Evolutionary conservation across 2,797 vertebrate genomes (phyloP).

Genomic region (Lagocephalus sceleratus): DNA sequence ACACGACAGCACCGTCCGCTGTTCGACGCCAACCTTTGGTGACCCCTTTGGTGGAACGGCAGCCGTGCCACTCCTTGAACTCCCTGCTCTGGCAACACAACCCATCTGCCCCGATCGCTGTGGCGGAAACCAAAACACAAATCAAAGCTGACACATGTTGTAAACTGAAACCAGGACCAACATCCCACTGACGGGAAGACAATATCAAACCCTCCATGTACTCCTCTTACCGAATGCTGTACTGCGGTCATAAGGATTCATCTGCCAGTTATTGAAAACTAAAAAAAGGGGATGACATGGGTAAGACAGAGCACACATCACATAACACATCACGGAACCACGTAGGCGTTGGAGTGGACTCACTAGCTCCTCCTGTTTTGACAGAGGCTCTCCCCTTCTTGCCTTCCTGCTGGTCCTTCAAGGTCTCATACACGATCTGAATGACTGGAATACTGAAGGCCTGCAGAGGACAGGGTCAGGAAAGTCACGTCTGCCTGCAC

Average conservation of each 20-base stretch:
- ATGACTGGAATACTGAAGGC: slow-evolving; percentile 98
- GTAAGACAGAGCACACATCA: not conserved
- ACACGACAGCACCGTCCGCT: too few relatives aligned
- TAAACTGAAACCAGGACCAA: not conserved
- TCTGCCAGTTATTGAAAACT: slow-evolving; percentile 99
- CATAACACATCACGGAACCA: not conserved
- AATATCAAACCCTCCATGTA: not conserved
- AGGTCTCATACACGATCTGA: slow-evolving; percentile 96
- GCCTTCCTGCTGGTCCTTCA: slow-evolving; percentile 95
- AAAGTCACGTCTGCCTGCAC: not conserved
- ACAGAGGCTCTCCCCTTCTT: slow-evolving; percentile 88
- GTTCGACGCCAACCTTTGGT: slow-evolving; percentile 82
- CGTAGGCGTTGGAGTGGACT: slow-evolving; percentile 10
- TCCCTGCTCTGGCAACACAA: slow-evolving; percentile 97
- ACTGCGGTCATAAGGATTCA: slow-evolving; percentile 98
- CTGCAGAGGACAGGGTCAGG: slow-evolving; percentile 58
- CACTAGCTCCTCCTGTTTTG: slow-evolving; percentile 90
- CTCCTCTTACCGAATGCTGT: slow-evolving; percentile 89
- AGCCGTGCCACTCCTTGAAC: slow-evolving; percentile 98
- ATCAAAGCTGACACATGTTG: not conserved
- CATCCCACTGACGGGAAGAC: too few relatives aligned
- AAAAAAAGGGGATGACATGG: slow-evolving; percentile 8
- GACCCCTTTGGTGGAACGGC: slow-evolving; percentile 88
- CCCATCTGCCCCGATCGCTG: slow-evolving; percentile 93
- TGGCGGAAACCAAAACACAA: not conserved